Conservation (phyloP, 2,113 vertebrate genomes). For the Xenopus laevis region DNA sequence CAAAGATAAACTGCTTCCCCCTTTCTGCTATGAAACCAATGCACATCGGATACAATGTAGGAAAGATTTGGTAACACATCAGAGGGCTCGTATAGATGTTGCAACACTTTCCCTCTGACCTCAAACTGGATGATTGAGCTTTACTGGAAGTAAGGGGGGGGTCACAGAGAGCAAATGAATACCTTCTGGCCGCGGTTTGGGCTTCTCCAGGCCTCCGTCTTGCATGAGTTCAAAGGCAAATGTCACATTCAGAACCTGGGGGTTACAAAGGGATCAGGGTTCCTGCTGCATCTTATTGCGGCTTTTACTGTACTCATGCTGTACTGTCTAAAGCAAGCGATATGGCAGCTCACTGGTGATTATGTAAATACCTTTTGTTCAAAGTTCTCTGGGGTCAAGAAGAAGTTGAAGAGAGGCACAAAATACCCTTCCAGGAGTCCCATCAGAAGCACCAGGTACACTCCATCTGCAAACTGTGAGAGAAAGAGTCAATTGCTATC, state of each 20-base stretch:
- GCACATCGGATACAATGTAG: no score
- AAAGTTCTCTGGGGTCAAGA: constrained; percentile 95
- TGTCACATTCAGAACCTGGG: constrained; percentile 89
- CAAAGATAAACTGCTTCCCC: no score
- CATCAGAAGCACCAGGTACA: constrained; percentile 95
- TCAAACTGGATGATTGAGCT: no score
- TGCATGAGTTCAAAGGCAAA: constrained; percentile 98
- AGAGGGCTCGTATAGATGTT: no score
- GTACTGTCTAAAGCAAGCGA: neutral
- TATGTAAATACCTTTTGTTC: constrained; percentile 93
- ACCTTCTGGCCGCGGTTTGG: constrained; percentile 94
- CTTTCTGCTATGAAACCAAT: no score
- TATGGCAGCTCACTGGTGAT: neutral
- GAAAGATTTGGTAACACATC: no score
- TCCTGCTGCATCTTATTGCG: neutral
- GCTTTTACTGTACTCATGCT: no score
- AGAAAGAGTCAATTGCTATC: neutral
- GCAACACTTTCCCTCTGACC: no score
- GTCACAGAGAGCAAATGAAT: constrained; percentile 29
- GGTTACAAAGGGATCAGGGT: constrained; percentile 29
- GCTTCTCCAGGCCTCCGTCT: constrained; percentile 91
- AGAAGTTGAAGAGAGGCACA: constrained; percentile 93
- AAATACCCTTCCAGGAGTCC: constrained; percentile 95
- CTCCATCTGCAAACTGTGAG: constrained; percentile 89
- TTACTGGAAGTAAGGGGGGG: neutral